Evolutionary conservation across 2,888 invertebrate species (phyloP).

Genomic region (Conus canariensis): DNA sequence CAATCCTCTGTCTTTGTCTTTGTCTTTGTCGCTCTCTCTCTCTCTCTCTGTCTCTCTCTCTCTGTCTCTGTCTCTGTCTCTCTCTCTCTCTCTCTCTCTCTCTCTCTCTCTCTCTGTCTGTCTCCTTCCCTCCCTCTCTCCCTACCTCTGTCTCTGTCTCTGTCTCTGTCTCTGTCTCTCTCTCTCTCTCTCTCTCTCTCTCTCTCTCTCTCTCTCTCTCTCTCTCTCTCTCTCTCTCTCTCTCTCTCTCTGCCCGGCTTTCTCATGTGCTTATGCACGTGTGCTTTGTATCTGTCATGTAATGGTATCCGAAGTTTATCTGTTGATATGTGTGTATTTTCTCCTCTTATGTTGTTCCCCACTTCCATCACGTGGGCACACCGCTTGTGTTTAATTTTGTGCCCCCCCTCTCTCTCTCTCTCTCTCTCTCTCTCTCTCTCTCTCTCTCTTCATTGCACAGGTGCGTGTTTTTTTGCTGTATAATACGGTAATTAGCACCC

Average conservation of each 20-base stretch:
- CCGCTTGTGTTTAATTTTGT: no score
- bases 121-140: neutral
- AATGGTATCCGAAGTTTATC: no score
- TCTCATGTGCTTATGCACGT: neutral
- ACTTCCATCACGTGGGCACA: no score
- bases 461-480: no score
- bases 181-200: neutral
- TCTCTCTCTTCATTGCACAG: neutral
- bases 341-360: neutral
- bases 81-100: slow-evolving; percentile 20
- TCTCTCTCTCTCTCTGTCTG: slow-evolving; percentile 22
- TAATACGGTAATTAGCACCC: neutral
- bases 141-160: neutral
- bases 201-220: neutral
- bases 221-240: neutral
- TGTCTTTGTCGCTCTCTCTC: neutral
- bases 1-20: neutral
- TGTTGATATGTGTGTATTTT: neutral
- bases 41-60: neutral
- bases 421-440: slow-evolving; percentile 18
- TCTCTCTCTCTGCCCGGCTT: neutral
- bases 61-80: neutral
- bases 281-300: no score
- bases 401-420: neutral
- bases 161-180: neutral